A percentile compares a stretch with the other conserved stretches of the same genome.
phyloP scores from a whole-genome alignment of 2,888 invertebrate species.

The Eugnorisma glareosa region DNA sequence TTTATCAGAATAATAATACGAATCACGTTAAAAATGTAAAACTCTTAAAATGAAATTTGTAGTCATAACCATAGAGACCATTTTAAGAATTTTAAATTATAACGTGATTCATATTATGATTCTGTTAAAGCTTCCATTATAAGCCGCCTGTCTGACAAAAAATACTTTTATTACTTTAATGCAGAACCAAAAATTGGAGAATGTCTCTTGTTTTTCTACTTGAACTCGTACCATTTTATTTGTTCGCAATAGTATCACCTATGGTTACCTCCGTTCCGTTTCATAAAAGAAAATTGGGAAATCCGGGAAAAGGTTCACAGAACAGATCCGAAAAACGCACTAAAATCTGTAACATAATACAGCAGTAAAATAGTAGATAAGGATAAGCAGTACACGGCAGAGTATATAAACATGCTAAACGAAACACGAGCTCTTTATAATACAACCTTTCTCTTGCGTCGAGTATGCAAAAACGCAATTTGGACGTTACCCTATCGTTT shows the following conservation, averaged over 20 bases:
- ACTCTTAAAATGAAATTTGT: too few species aligned
- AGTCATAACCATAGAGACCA: too few species aligned
- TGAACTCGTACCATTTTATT: slow-evolving; percentile 20
- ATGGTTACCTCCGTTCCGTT: slow-evolving; percentile 25
- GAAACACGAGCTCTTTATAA: slow-evolving; percentile 41
- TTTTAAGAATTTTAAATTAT: too few species aligned
- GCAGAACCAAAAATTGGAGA: too few species aligned
- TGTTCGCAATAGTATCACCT: slow-evolving; percentile 25
- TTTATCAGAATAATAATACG: too few species aligned
- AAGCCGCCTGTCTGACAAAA: too few species aligned
- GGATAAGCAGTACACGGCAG: slow-evolving; percentile 40
- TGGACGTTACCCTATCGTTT: slow-evolving; percentile 49
- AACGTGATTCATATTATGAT: too few species aligned
- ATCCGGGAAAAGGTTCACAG: slow-evolving; percentile 40
- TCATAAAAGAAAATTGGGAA: slow-evolving; percentile 56
- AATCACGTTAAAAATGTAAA: too few species aligned
- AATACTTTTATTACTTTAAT: too few species aligned
- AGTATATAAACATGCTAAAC: slow-evolving; percentile 36
- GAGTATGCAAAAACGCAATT: slow-evolving; percentile 53
- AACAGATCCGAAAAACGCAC: slow-evolving; percentile 40
- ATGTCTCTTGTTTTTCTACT: slow-evolving; percentile 2
- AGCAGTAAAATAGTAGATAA: slow-evolving; percentile 53
- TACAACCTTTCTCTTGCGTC: slow-evolving; percentile 29
- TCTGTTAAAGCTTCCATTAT: too few species aligned
- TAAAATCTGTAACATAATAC: slow-evolving; percentile 53